Evolutionary conservation across 2,797 vertebrate genomes (phyloP).

Genomic region (Champsocephalus esox): DNA sequence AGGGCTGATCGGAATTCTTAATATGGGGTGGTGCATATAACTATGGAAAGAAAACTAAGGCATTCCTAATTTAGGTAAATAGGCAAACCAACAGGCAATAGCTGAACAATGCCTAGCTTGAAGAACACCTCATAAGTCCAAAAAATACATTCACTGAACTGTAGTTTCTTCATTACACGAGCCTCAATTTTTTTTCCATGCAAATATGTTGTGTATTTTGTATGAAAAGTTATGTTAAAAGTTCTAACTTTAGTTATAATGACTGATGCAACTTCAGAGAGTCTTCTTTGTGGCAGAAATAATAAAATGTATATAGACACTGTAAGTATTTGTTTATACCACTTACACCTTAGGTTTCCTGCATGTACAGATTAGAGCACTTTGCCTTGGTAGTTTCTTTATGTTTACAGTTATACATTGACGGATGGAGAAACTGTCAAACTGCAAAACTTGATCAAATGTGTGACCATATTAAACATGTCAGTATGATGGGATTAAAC

Average conservation of each 20-base stretch:
- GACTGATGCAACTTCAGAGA: background rate
- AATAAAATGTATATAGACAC: background rate
- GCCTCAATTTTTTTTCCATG: background rate
- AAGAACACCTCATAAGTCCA: accelerated
- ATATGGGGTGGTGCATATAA: too few relatives aligned
- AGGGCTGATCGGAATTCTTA: too few relatives aligned
- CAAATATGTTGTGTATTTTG: background rate
- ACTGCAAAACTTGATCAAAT: background rate
- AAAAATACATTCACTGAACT: background rate
- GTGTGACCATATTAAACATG: background rate
- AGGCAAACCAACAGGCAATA: too few relatives aligned
- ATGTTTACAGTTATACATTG: background rate
- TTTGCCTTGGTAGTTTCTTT: background rate
- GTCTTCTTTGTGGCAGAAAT: background rate
- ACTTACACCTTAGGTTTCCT: background rate
- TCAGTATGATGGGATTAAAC: background rate
- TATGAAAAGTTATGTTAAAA: background rate
- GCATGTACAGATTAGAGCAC: background rate
- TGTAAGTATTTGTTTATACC: background rate
- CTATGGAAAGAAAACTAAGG: too few relatives aligned
- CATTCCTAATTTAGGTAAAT: too few relatives aligned
- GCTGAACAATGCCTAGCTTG: too few relatives aligned
- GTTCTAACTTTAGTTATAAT: background rate
- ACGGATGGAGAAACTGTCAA: background rate
- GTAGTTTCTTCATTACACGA: background rate